These are phyloP conservation scores for Dynastes grantii DNA, from an alignment of 2,888 invertebrate species.

Conservation along the genomic window DNA sequence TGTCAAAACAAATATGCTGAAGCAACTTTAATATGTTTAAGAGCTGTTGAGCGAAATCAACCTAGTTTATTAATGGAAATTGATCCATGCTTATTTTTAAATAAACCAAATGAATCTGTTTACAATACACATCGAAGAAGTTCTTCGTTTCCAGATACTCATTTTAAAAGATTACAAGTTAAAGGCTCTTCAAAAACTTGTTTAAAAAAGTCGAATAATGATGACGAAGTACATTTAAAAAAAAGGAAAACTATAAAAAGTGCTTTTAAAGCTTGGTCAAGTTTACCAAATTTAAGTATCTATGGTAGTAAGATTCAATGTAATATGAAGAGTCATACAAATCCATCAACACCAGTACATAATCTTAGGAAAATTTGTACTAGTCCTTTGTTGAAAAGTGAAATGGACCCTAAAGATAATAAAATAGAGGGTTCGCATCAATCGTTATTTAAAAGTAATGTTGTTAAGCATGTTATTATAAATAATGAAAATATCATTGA, in stretches of 20 bases:
- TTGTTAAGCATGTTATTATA: conserved; percentile 63
- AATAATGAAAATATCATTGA: conserved; percentile 67
- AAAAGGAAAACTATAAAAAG: conserved; percentile 39
- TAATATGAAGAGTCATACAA: conserved; percentile 61
- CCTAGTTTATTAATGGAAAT: conserved; percentile 77
- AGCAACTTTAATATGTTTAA: conserved; percentile 76
- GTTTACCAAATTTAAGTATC: conserved; percentile 67
- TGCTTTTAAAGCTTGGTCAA: conserved; percentile 69
- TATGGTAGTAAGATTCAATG: conserved; percentile 56
- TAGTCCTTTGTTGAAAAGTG: conserved; percentile 1
- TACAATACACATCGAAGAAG: conserved; percentile 73
- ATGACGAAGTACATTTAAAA: conserved; percentile 46
- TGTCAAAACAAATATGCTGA: conserved; percentile 76
- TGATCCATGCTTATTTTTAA: conserved; percentile 72
- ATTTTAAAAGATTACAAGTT: conserved; percentile 61
- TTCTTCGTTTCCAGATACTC: conserved; percentile 73
- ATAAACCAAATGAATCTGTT: conserved; percentile 62
- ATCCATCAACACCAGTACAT: conserved; percentile 66
- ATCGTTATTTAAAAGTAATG: conserved; percentile 24
- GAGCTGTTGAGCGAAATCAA: conserved; percentile 78
- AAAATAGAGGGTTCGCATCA: background rate
- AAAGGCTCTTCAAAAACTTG: conserved; percentile 52
- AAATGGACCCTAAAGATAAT: background rate
- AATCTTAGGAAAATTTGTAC: conserved; percentile 54
- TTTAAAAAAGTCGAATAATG: conserved; percentile 26